phyloP scores from a whole-genome alignment of 2,113 vertebrate species.

The Gnathonemus echidnorhynchus region DNA sequence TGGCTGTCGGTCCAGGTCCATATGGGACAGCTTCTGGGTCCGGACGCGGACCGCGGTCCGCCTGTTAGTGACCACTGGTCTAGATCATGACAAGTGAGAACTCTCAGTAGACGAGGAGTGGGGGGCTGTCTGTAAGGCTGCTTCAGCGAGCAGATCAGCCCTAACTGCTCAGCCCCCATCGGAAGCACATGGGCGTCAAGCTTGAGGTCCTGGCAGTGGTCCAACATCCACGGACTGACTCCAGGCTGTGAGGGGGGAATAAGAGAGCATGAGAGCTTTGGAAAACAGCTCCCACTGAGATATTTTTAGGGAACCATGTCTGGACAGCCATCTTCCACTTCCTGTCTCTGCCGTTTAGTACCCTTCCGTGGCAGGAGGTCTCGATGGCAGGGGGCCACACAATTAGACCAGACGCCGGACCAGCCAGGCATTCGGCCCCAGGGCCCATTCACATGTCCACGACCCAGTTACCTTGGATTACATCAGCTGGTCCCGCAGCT shows the following conservation, averaged over 20 bases:
- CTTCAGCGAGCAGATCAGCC: not conserved
- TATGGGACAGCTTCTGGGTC: too few relatives aligned
- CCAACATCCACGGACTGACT: not conserved
- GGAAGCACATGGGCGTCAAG: not conserved
- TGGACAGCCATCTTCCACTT: not conserved
- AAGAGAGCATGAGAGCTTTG: not conserved
- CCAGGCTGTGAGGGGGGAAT: not conserved
- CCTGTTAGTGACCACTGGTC: not conserved
- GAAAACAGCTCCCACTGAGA: not conserved
- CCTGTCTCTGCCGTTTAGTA: not conserved
- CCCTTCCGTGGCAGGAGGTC: not conserved
- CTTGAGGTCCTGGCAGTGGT: not conserved
- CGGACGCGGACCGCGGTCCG: too few relatives aligned
- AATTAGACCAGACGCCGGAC: not conserved
- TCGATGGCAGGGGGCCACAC: not conserved
- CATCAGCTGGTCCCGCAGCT: not conserved
- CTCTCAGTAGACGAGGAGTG: not conserved
- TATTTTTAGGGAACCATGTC: slow-evolving; percentile 13
- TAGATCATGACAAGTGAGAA: not conserved
- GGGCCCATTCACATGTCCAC: not conserved
- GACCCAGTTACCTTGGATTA: not conserved
- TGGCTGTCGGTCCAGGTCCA: too few relatives aligned
- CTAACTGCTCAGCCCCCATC: not conserved
- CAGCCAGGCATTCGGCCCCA: not conserved
- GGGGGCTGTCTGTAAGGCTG: not conserved